Evolutionary conservation across 2,888 invertebrate species (phyloP).

Genomic region (Dicycla oo): DNA sequence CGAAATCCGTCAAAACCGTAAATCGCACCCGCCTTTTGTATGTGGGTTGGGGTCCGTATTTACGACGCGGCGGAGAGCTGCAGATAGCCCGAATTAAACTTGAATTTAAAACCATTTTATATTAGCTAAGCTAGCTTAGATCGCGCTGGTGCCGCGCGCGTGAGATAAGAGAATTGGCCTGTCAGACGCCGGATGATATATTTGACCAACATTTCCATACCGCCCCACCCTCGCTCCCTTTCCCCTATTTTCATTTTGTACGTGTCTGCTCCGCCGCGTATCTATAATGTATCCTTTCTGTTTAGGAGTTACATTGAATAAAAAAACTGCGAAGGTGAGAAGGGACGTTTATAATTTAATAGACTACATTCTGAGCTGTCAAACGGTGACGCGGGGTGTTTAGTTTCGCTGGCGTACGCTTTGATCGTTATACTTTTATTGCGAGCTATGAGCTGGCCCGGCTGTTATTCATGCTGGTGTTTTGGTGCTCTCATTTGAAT

Average conservation of each 20-base stretch:
- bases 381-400: conserved; percentile 73
- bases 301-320: conserved; percentile 87
- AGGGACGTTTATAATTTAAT: conserved; percentile 85
- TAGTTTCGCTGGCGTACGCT: conserved; percentile 63
- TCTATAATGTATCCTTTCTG: conserved; percentile 89
- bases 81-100: conserved; percentile 90
- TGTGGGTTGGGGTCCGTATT: conserved; percentile 82
- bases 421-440: conserved; percentile 70
- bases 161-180: conserved; percentile 97
- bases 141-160: conserved; percentile 90
- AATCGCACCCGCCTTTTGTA: conserved; percentile 87
- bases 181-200: conserved; percentile 97
- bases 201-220: conserved; percentile 97
- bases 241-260: conserved; percentile 90
- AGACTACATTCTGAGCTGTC: conserved; percentile 81
- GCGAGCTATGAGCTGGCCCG: conserved; percentile 59
- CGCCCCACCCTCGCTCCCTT: conserved; percentile 79
- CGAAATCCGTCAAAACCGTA: conserved; percentile 89
- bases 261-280: conserved; percentile 88
- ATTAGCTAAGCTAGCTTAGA: conserved; percentile 91
- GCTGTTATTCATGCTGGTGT: conserved; percentile 68
- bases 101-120: conserved; percentile 91
- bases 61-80: conserved; percentile 83
- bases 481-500: conserved; percentile 75
- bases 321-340: conserved; percentile 83